Base-by-base conservation (phyloP, 1,140 invertebrate genomes). In the Drosophila truncata region DNA sequence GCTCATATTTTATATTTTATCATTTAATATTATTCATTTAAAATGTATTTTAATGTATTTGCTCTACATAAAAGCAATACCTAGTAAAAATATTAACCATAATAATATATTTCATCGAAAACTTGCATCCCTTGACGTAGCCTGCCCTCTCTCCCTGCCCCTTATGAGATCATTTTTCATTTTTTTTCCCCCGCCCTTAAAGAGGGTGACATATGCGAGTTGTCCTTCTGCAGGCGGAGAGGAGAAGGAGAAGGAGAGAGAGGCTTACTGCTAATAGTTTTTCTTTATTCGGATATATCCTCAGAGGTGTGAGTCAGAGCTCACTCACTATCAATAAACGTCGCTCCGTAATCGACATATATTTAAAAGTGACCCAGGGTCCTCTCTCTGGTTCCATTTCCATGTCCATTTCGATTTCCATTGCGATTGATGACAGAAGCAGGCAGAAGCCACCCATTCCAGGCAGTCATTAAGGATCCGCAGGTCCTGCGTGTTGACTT, bases 91-190 rank as follows among this genome's bases (percentile, higher is more conserved):
- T 6, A 18, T 23, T 2, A 20, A 42, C 18, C 5, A 20, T 13
- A 20, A 42, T 31, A 31, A 11, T 7, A 31, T 52, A 20, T 33
- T 33, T 14, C 49, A 9, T 16, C 33, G 14, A 33, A 14, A 20
- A 16, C 27, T n/a, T 23, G 33, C 14, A 25, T 37, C 54, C 35
- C 74, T 42, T 35, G 44, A 54, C 23, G 14, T 55, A 29, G 59
- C 42, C 55, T 78, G 72, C 65, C 76, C 44, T 60, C 82, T 57
- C 25, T 54, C 54, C 55, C 49, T 11, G 8, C 14, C 2, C 20
- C 33, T 23, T 37, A 78, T 69, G 73, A 84, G 78, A 88, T 88
- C 81, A 88, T 88, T 88, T 90, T 88, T 88, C 85, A 90, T 90
- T 78, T 79, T 50, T 50, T 49, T 49, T 1, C 25, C 47, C 47